A percentile compares a stretch with the other conserved stretches of the same genome.
Conservation (phyloP, 2,113 vertebrate species). For the Crocuta crocuta region DNA sequence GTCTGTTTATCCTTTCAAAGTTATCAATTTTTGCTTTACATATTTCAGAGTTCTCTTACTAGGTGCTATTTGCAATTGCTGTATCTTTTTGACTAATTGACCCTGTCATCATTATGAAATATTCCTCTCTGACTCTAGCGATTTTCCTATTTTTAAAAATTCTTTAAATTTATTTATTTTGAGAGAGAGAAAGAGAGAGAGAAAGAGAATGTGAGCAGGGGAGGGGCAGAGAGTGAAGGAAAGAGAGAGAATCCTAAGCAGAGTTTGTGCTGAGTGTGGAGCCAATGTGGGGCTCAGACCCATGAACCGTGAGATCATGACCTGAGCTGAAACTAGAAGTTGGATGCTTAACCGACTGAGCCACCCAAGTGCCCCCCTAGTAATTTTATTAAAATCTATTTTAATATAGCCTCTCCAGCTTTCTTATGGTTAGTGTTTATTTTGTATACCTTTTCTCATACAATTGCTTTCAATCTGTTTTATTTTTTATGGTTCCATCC, state of each 20-base stretch:
- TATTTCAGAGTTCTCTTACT: neutral
- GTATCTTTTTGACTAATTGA: neutral
- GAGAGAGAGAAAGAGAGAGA: too few species aligned
- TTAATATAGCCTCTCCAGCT: neutral
- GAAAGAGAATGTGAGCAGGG: too few species aligned
- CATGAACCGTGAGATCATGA: too few species aligned
- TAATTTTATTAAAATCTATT: neutral
- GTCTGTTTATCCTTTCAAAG: neutral
- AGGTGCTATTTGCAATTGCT: neutral
- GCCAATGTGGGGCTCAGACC: too few species aligned
- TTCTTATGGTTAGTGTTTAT: neutral
- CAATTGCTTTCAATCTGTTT: neutral
- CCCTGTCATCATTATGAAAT: constrained; percentile 9
- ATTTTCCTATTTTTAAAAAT: too few species aligned
- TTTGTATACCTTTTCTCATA: neutral
- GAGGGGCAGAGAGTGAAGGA: too few species aligned
- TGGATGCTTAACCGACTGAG: too few species aligned
- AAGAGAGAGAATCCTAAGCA: too few species aligned
- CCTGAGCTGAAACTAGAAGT: too few species aligned
- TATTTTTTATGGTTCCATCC: neutral
- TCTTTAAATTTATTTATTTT: too few species aligned
- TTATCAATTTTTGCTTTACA: neutral
- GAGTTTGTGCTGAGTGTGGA: too few species aligned
- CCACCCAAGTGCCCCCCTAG: neutral
- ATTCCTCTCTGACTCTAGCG: neutral